phyloP scores from a whole-genome alignment of 2,888 invertebrate genomes.

The Xylocampa areola region DNA sequence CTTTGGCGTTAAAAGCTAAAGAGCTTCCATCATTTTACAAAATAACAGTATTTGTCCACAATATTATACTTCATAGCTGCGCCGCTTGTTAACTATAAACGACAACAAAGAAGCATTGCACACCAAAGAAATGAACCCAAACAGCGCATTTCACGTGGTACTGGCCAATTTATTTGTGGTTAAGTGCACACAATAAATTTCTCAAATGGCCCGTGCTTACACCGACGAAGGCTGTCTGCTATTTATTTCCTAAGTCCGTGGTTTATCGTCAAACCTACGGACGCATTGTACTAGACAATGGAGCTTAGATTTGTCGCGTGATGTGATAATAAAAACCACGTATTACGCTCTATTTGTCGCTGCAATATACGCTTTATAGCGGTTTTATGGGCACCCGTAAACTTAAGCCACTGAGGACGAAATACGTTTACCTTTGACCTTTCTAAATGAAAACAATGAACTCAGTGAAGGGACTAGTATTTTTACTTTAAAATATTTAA shows the following conservation, averaged over 20 bases:
- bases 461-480: slow-evolving; percentile 27
- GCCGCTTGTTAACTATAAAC: slow-evolving; percentile 64
- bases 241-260: slow-evolving; percentile 84
- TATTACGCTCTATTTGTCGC: slow-evolving; percentile 73
- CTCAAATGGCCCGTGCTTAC: slow-evolving; percentile 87
- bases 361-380: slow-evolving; percentile 70
- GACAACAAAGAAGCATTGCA: slow-evolving; percentile 59
- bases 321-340: slow-evolving; percentile 76
- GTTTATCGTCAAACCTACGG: slow-evolving; percentile 78
- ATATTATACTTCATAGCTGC: slow-evolving; percentile 34
- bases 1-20: slow-evolving; percentile 15
- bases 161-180: slow-evolving; percentile 88
- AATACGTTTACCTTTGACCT: slow-evolving; percentile 58
- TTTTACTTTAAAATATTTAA: slow-evolving; percentile 52
- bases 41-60: slow-evolving; percentile 42
- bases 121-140: slow-evolving; percentile 66
- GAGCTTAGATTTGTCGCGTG: slow-evolving; percentile 78
- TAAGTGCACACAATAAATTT: slow-evolving; percentile 89
- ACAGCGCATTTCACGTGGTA: slow-evolving; percentile 78
- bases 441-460: slow-evolving; percentile 52
- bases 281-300: slow-evolving; percentile 76
- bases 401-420: slow-evolving; percentile 62
- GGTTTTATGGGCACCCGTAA: slow-evolving; percentile 69
- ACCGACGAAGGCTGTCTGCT: slow-evolving; percentile 83
- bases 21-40: slow-evolving; percentile 33